phyloP scores from a whole-genome alignment of 2,113 vertebrate genomes.

The Morone saxatilis region DNA sequence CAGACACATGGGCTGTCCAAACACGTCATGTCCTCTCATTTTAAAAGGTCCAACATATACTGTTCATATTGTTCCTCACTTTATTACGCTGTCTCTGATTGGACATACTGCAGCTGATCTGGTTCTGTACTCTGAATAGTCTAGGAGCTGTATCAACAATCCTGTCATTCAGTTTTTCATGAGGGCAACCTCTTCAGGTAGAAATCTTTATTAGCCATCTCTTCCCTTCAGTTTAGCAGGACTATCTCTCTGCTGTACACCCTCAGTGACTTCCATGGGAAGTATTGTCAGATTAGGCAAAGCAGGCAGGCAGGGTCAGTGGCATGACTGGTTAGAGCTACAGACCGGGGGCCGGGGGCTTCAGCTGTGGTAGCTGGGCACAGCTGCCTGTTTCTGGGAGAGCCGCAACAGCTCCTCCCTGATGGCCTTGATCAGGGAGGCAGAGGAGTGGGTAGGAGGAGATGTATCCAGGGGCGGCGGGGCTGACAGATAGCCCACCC shows the following conservation, averaged over 20 bases:
- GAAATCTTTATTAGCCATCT: conserved; percentile 23
- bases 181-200: background rate
- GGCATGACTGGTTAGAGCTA: conserved; percentile 63
- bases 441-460: conserved; percentile 93
- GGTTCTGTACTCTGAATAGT: conserved; percentile 4
- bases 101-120: conserved; percentile 20
- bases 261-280: conserved; percentile 79
- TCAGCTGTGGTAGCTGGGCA: conserved; percentile 95
- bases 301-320: conserved; percentile 64
- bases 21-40: background rate
- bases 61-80: conserved; percentile 7
- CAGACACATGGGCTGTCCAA: conserved; percentile 36
- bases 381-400: conserved; percentile 94
- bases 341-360: conserved; percentile 57
- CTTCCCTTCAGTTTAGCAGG: conserved; percentile 54
- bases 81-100: conserved; percentile 34
- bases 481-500: conserved; percentile 88
- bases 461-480: conserved; percentile 88
- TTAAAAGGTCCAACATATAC: conserved; percentile 8
- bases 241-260: conserved; percentile 65
- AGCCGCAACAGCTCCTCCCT: conserved; percentile 97
- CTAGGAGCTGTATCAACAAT: background rate
- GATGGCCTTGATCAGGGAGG: conserved; percentile 99
- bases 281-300: conserved; percentile 65
- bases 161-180: conserved; percentile 1